These are phyloP conservation scores for Aegotheles bennettii DNA, from an alignment of 2,113 vertebrate genomes.

Conservation along the genomic window DNA sequence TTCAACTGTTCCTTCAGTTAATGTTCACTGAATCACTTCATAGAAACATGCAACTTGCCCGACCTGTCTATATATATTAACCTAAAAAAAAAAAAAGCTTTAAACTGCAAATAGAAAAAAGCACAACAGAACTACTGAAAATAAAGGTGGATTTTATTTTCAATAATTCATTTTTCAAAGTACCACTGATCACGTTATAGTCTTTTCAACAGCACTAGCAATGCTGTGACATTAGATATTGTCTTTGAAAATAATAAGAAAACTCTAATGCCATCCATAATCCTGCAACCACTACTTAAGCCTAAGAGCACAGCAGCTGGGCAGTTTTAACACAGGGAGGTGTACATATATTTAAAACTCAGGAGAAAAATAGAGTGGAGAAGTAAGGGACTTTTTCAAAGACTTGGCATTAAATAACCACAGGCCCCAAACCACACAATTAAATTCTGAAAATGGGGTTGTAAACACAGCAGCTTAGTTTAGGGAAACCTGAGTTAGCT, in stretches of 20 bases:
- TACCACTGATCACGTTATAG: background rate
- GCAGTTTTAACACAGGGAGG: background rate
- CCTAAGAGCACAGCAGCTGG: background rate
- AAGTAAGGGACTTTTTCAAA: background rate
- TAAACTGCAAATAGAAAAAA: slow-evolving; percentile 1
- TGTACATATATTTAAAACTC: background rate
- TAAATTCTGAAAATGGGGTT: background rate
- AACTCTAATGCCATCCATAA: background rate
- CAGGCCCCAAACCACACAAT: background rate
- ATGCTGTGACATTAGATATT: background rate
- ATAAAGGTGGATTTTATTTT: slow-evolving; percentile 27
- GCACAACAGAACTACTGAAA: background rate
- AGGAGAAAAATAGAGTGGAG: background rate
- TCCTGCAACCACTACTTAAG: background rate
- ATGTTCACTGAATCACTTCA: background rate
- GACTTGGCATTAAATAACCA: background rate
- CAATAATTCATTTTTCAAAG: background rate
- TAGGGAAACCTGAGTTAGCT: background rate
- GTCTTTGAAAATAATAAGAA: background rate
- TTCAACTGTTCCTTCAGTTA: background rate
- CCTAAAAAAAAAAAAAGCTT: background rate
- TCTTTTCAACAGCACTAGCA: background rate
- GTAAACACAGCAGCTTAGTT: background rate
- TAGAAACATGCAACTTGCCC: background rate
- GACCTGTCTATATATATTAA: background rate